Conservation (phyloP, 53 echinoderm and acorn worm species). For the Glandiceps talaboti region DNA sequence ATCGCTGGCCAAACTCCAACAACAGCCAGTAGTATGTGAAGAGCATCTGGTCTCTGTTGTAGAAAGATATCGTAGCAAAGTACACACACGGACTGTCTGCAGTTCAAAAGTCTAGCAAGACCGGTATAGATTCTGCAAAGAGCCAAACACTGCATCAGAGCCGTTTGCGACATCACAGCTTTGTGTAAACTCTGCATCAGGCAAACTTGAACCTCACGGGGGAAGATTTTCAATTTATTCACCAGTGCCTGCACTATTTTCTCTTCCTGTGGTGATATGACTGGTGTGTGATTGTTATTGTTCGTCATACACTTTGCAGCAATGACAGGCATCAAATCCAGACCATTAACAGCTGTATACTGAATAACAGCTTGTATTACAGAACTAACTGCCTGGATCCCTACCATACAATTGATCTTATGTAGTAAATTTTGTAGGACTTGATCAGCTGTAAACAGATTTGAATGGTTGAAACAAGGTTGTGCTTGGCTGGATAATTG, state of each 20-base stretch:
- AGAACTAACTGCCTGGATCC: background rate
- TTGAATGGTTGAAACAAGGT: background rate
- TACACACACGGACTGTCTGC: slow-evolving; percentile 13
- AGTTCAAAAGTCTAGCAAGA: background rate
- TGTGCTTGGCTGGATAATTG: background rate
- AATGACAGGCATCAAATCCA: slow-evolving; percentile 45
- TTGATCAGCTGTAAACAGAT: background rate
- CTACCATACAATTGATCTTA: background rate
- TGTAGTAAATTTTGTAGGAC: background rate
- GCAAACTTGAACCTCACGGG: background rate
- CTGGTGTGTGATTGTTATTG: slow-evolving; percentile 12
- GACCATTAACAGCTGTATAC: slow-evolving; percentile 17
- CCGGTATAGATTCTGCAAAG: background rate
- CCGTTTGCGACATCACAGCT: background rate
- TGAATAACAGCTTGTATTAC: background rate
- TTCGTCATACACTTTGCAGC: slow-evolving; percentile 25
- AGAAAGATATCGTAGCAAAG: slow-evolving; percentile 44
- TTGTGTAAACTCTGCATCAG: background rate
- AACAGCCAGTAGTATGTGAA: slow-evolving; percentile 36
- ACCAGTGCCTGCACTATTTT: slow-evolving; percentile 14
- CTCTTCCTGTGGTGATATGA: slow-evolving; percentile 40
- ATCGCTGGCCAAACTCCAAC: slow-evolving; percentile 39
- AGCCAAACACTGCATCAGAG: background rate
- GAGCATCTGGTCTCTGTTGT: slow-evolving; percentile 16
- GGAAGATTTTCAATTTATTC: background rate